Percentiles rank a stretch among this genome's conserved stretches.
These are phyloP conservation scores for Coptodon bakossiorum DNA, from an alignment of 2,113 vertebrate species.

Conservation along the genomic window DNA sequence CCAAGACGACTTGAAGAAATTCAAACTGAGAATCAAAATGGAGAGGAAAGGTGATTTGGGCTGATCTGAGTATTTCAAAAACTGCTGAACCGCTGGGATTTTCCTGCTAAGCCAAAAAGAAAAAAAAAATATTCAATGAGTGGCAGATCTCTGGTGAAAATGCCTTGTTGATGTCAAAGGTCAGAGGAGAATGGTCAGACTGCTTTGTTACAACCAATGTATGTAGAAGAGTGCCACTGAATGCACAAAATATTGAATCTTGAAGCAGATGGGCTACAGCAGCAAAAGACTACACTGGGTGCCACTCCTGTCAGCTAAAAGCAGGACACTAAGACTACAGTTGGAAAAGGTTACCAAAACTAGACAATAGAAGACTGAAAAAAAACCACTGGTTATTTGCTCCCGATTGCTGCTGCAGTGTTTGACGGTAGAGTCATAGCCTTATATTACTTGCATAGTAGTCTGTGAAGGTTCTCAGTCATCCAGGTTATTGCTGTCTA, in stretches of 20 bases:
- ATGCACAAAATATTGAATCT: not conserved
- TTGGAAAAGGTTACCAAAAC: not conserved
- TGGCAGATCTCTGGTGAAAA: not conserved
- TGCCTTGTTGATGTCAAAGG: not conserved
- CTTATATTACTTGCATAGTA: not conserved
- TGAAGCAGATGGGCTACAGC: not conserved
- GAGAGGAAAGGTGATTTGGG: not conserved
- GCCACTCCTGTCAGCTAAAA: not conserved
- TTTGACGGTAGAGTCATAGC: not conserved
- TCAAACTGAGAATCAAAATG: not conserved
- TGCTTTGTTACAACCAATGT: not conserved
- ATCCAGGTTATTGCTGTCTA: not conserved
- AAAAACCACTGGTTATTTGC: rapidly evolving
- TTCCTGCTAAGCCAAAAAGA: not conserved
- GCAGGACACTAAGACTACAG: not conserved
- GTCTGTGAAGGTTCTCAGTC: not conserved
- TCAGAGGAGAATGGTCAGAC: not conserved
- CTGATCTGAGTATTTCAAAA: not conserved
- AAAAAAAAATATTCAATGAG: not conserved
- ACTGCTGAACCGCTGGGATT: not conserved
- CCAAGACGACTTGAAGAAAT: not conserved
- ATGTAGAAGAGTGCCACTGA: not conserved
- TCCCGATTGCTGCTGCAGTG: not conserved
- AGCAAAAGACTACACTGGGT: not conserved
- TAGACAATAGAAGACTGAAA: not conserved